Evolutionary conservation across 2,797 vertebrate genomes (phyloP).

Genomic region (Thalassophryne amazonica): DNA sequence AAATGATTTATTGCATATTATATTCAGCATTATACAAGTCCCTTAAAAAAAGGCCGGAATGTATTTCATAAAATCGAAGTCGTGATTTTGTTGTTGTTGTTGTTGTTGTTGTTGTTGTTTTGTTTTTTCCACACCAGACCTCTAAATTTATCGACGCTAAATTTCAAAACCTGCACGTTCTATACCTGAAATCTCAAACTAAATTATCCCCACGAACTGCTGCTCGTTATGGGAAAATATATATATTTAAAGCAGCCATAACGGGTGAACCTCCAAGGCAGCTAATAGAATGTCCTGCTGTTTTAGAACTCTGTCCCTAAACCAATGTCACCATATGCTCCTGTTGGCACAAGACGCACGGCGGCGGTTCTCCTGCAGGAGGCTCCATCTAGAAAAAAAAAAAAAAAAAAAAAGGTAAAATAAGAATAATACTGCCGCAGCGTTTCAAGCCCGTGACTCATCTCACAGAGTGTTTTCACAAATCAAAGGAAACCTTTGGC

Average conservation of each 20-base stretch:
- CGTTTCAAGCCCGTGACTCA: too few species aligned
- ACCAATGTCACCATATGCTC: conserved; percentile 80
- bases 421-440: too few species aligned
- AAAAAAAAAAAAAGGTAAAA: too few species aligned
- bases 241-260: conserved; percentile 57
- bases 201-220: conserved; percentile 21
- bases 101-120: too few species aligned
- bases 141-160: too few species aligned
- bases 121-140: too few species aligned
- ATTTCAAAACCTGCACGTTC: too few species aligned
- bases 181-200: conserved; percentile 22
- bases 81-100: too few species aligned
- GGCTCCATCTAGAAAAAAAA: conserved; percentile 42
- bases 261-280: conserved; percentile 59
- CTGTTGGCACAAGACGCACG: conserved; percentile 57
- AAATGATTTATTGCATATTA: too few species aligned
- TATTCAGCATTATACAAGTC: neutral
- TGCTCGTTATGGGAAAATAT: conserved; percentile 63
- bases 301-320: conserved; percentile 74
- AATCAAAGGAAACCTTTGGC: neutral
- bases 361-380: conserved; percentile 37
- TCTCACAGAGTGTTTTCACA: too few species aligned
- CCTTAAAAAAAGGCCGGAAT: too few species aligned
- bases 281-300: conserved; percentile 80
- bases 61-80: too few species aligned